Base-by-base conservation (phyloP, 2,888 invertebrate genomes). In the Drosophila mulleri region DNA sequence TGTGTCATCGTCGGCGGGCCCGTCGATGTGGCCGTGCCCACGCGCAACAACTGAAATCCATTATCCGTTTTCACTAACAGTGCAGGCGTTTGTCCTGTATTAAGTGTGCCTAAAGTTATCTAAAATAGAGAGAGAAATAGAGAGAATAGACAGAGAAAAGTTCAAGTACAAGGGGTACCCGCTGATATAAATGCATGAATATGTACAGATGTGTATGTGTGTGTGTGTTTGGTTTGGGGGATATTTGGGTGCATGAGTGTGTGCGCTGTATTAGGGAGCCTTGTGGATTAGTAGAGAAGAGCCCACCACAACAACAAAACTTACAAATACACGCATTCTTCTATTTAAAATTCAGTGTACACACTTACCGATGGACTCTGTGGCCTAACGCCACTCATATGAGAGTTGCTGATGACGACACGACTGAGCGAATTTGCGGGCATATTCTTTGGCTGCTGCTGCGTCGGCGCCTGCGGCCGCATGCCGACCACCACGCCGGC, bases 31-130 rank as follows among this genome's bases (percentile, higher is more conserved):
- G 97, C 96, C 83, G 97, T 96, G 81, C 97, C 97, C 89, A 98
- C 97, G 93, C 98, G 95, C 92, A 98, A 94, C 93, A 98, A 94
- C 94, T 98, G 98, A 94, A 97, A 97, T 91, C 98, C 98, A 94
- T 97, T 98, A 94, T 98, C 98, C 92, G 98, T 98, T 95, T 98
- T 98, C 93, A 98, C 95, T 92, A 98, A 95, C 93, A 98, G 95
- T 93, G 95, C 95, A 93, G 98, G 97, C 93, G 97, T 97, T 93
- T 97, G 96, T 92, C 97, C 96, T 83, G 97, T 96, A 94, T 97
- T 97, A 91, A 98, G 94, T 92, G 97, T 95, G 94, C 97, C 97
- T 93, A 98, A 95, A 91, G 98, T 97, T 94, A 97, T 96, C 96
- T 97, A 95, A 94, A 74, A 81, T 61, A 78, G 53, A 70, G 53